These are phyloP conservation scores for Venusia cambrica DNA, from an alignment of 2,888 invertebrate species.

Conservation along the genomic window DNA sequence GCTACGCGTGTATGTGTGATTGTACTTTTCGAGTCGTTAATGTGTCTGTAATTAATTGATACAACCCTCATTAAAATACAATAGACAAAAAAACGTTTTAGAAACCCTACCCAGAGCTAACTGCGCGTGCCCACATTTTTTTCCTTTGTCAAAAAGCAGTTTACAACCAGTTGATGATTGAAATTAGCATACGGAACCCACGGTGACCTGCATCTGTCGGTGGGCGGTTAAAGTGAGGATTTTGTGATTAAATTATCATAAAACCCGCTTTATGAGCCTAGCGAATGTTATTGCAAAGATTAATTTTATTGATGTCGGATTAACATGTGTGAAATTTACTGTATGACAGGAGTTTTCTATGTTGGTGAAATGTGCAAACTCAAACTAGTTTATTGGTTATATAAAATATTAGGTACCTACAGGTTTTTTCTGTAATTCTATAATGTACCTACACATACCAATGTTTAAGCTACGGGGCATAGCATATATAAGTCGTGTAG, in stretches of 20 bases:
- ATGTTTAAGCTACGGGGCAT: too few relatives aligned
- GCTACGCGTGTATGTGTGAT: too few relatives aligned
- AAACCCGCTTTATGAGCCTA: conserved; percentile 45
- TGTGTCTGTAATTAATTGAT: conserved; percentile 1
- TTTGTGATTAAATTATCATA: conserved; percentile 73
- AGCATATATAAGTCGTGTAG: too few relatives aligned
- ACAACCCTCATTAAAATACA: conserved; percentile 3
- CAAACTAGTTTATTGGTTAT: too few relatives aligned
- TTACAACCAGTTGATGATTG: conserved; percentile 45
- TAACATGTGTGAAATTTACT: not conserved
- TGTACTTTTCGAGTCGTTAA: too few relatives aligned
- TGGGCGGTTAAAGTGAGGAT: conserved; percentile 59
- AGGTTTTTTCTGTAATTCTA: too few relatives aligned
- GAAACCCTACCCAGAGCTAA: conserved; percentile 38
- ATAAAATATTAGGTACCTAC: too few relatives aligned
- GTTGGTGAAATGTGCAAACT: too few relatives aligned
- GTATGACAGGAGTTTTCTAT: too few relatives aligned
- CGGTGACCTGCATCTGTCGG: conserved; percentile 62
- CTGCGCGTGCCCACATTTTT: conserved; percentile 70
- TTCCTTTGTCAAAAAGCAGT: conserved; percentile 50
- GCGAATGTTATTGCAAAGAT: conserved; percentile 40
- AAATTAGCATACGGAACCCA: conserved; percentile 63
- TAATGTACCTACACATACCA: too few relatives aligned
- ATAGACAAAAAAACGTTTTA: conserved; percentile 14
- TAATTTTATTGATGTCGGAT: conserved; percentile 1